Conservation (phyloP, 2,113 vertebrate genomes). For the Colius striatus region DNA sequence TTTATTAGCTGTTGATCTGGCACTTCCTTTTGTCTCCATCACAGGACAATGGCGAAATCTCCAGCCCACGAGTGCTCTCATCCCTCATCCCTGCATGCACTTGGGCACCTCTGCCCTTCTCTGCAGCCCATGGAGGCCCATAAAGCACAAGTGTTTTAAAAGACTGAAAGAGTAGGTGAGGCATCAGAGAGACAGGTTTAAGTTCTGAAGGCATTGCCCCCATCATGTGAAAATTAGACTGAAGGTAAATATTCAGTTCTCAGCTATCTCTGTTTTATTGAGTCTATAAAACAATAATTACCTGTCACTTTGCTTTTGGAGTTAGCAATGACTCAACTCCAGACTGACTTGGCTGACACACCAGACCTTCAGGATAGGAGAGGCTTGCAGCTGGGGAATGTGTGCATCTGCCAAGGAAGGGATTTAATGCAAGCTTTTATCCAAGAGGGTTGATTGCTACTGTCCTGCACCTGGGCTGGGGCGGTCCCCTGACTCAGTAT, state of each 20-base stretch:
- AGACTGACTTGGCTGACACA: neutral
- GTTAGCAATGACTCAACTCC: neutral
- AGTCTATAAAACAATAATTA: neutral
- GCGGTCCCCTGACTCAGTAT: too few species aligned
- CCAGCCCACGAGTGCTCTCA: fast-evolving
- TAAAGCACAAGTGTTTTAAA: neutral
- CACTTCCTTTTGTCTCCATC: too few species aligned
- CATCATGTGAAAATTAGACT: fast-evolving
- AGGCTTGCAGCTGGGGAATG: neutral
- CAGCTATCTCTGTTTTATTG: neutral
- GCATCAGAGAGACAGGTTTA: neutral
- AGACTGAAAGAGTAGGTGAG: neutral
- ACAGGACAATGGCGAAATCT: neutral
- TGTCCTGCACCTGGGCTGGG: too few species aligned
- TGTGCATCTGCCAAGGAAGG: fast-evolving
- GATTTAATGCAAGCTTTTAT: neutral
- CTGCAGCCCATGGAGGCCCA: neutral
- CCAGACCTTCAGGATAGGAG: neutral
- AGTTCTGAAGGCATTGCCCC: fast-evolving
- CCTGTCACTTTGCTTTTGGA: neutral
- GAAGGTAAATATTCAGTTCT: neutral
- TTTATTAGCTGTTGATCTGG: too few species aligned
- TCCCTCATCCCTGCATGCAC: fast-evolving
- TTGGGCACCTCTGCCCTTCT: neutral
- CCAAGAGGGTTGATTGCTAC: too few species aligned